Conservation (phyloP, 1,140 invertebrate genomes). For the Drosophila sp. region DNA sequence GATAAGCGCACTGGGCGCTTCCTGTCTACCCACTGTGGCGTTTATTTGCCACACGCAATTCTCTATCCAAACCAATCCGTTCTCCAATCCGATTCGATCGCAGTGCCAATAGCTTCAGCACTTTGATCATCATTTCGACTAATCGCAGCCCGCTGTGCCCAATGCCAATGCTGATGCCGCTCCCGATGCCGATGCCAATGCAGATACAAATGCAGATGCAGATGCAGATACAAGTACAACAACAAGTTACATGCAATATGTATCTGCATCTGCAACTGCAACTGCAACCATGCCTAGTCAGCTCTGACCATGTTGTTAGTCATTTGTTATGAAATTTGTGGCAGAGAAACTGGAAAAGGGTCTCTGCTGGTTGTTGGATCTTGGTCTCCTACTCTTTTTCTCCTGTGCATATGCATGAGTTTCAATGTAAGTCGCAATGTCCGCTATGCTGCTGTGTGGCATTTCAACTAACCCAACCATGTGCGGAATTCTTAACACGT, state of each 20-base stretch:
- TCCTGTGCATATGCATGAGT: constrained; percentile 70
- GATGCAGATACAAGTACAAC: constrained; percentile 51
- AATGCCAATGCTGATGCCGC: constrained; percentile 42
- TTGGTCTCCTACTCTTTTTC: constrained; percentile 26
- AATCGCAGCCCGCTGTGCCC: constrained; percentile 69
- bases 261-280: constrained; percentile 36
- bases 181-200: constrained; percentile 46
- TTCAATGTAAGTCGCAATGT: constrained; percentile 3
- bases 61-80: constrained; percentile 2
- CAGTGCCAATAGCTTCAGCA: constrained; percentile 41
- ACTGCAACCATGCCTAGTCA: constrained; percentile 59
- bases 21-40: constrained; percentile 63
- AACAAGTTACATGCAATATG: constrained; percentile 8
- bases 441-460: constrained; percentile 65
- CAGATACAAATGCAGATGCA: constrained; percentile 41
- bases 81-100: constrained; percentile 23
- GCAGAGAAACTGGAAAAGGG: background rate
- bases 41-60: constrained; percentile 76
- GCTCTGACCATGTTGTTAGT: constrained; percentile 74
- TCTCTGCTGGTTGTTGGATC: constrained; percentile 29
- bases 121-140: constrained; percentile 78
- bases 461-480: constrained; percentile 64
- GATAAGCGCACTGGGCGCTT: constrained; percentile 68
- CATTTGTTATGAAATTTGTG: constrained; percentile 74
- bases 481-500: constrained; percentile 76